These are phyloP conservation scores for Discoglossus pictus DNA, from an alignment of 2,797 vertebrate genomes.

Conservation along the genomic window DNA sequence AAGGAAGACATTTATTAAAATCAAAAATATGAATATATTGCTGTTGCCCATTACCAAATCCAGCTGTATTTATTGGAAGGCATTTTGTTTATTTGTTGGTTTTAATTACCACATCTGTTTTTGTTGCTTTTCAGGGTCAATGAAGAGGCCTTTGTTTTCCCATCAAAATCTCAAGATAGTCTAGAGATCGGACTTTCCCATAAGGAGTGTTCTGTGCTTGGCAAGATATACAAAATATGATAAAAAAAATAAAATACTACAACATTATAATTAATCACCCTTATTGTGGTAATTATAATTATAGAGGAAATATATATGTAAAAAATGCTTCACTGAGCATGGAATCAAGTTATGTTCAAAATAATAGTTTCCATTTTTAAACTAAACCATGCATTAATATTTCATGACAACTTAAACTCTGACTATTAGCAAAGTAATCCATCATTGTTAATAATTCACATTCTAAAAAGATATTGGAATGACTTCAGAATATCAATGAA, in stretches of 20 bases:
- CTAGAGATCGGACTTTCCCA: conserved; percentile 18
- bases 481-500: neutral
- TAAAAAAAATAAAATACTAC: neutral
- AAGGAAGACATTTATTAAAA: too few species aligned
- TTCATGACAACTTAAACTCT: neutral
- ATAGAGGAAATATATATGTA: too few species aligned
- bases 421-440: neutral
- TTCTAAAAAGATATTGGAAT: neutral
- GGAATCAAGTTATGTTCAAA: neutral
- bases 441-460: conserved; percentile 6
- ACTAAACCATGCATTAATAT: neutral
- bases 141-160: conserved; percentile 7
- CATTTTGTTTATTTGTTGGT: too few species aligned
- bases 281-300: neutral
- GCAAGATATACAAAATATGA: neutral
- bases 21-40: too few species aligned
- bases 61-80: too few species aligned
- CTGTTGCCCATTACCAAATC: too few species aligned
- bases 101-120: conserved; percentile 11
- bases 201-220: conserved; percentile 1
- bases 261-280: neutral
- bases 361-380: neutral
- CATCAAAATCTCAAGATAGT: conserved; percentile 1
- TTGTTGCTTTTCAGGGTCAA: conserved; percentile 15
- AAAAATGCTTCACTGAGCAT: neutral